Conservation (phyloP, 2,888 invertebrate genomes). For the Campoplex nolae region DNA sequence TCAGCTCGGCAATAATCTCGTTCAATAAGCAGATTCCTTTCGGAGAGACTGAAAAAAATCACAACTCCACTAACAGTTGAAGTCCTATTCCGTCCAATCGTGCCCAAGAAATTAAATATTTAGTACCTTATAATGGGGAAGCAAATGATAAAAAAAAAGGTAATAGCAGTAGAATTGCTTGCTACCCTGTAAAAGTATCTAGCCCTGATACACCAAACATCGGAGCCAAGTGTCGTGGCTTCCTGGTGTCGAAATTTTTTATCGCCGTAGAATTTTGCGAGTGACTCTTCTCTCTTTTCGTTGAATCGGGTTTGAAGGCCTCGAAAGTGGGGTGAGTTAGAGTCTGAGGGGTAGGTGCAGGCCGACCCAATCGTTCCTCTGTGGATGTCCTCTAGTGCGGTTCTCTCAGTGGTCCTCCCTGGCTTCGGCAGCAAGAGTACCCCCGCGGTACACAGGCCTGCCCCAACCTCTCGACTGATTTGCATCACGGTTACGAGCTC, state of each 20-base stretch:
- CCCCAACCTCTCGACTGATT: constrained; percentile 76
- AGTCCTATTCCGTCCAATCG: background rate
- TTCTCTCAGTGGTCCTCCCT: constrained; percentile 56
- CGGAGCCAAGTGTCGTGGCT: constrained; percentile 41
- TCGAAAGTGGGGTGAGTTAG: constrained; percentile 34
- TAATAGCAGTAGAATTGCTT: background rate
- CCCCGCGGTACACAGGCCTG: constrained; percentile 70
- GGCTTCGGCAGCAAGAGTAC: constrained; percentile 47
- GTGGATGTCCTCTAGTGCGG: constrained; percentile 64
- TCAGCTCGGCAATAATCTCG: background rate
- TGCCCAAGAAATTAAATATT: background rate
- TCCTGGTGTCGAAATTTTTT: constrained; percentile 64
- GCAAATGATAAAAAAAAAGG: background rate
- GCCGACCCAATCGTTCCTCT: constrained; percentile 68
- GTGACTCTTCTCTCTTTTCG: constrained; percentile 37
- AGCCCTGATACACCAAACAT: constrained; percentile 32
- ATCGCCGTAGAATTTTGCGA: constrained; percentile 58
- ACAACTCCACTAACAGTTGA: background rate
- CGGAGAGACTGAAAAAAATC: background rate
- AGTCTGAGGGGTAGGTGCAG: constrained; percentile 58
- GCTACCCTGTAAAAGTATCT: background rate
- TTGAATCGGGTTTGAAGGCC: constrained; percentile 14
- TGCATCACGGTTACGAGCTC: constrained; percentile 82
- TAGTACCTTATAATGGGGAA: background rate
- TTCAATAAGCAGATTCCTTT: background rate